Base-by-base conservation (phyloP, 2,888 invertebrate species). In the Pristionchus entomophagus region DNA sequence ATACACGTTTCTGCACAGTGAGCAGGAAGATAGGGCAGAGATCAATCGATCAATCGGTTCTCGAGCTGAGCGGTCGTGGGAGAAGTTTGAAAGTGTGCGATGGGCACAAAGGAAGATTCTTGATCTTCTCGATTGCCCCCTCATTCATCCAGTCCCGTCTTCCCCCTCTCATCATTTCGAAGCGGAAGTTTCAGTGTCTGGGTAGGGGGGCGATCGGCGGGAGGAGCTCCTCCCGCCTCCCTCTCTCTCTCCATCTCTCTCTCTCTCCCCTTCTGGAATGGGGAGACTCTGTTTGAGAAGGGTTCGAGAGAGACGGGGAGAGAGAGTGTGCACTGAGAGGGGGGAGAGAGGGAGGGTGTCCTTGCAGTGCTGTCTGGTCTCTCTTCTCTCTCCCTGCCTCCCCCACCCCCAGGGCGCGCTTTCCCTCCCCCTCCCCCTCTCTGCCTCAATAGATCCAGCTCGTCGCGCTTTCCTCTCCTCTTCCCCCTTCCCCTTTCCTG, bases 321-420 rank as follows among this genome's bases (percentile, higher is more conserved):
- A 41, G 65, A 45, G 59, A 41, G 45, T 26, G 59, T 0, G 32
- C n/a, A 80, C 12, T 35, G 80, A 51, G n/a, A 17, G 26, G n/a
- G 49, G 29, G 49, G 49, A 29, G 29, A 0, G 73, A 0, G n/a
- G 38, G 49, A 80, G 49, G 22, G 78, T 80, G 49, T 80, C 78
- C 78, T 53, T 51, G 51, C 78, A 84, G 85, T 80, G 86, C 78
- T 65, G 86, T 86, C 84, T 85, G 86, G 81, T 82, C 82, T 82
- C 78, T 84, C 84, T 45, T 14, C 45, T 83, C 78, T 77, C 78
- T 78, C 53, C 29, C 35, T 84, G 81, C 85, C 56, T 73, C 62
- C 86, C 73, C 87, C 83, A 65, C 65, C 83, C 78, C 85, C 59
- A 69, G 78, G 86, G 86, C 86, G 86, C 86, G 87, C 87, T 41